phyloP scores from a whole-genome alignment of 2,113 vertebrate species.

The Anguilla rostrata region DNA sequence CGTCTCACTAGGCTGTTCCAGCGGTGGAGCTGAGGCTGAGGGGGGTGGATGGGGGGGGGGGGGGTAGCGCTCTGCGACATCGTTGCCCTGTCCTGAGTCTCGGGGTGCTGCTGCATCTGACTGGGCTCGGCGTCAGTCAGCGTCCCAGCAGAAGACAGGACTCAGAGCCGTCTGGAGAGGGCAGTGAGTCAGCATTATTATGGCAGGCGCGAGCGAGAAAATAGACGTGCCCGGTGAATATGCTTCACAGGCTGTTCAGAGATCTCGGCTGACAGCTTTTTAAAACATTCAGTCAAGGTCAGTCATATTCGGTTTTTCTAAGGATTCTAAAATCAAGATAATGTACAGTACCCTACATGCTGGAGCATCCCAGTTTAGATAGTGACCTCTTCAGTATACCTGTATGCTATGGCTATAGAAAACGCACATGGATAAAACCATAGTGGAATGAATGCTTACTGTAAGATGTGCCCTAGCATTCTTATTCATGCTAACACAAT shows the following conservation, averaged over 20 bases:
- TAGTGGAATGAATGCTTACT: no score
- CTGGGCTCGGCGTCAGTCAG: not conserved
- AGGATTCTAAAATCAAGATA: not conserved
- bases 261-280: not conserved
- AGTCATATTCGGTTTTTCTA: not conserved
- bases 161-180: not conserved
- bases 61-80: no score
- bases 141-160: no score
- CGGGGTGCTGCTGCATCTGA: not conserved
- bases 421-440: not conserved
- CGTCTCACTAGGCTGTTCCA: no score
- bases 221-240: not conserved
- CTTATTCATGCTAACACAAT: no score
- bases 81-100: no score
- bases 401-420: not conserved
- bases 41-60: no score
- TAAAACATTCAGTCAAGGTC: not conserved
- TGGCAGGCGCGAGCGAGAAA: not conserved
- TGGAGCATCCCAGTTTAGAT: not conserved
- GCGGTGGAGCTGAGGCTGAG: no score
- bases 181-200: not conserved
- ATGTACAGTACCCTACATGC: not conserved
- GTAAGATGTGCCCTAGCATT: no score
- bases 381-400: not conserved
- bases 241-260: not conserved